Conservation (phyloP, 2,113 vertebrate genomes). For the Australoheros scitulus region DNA sequence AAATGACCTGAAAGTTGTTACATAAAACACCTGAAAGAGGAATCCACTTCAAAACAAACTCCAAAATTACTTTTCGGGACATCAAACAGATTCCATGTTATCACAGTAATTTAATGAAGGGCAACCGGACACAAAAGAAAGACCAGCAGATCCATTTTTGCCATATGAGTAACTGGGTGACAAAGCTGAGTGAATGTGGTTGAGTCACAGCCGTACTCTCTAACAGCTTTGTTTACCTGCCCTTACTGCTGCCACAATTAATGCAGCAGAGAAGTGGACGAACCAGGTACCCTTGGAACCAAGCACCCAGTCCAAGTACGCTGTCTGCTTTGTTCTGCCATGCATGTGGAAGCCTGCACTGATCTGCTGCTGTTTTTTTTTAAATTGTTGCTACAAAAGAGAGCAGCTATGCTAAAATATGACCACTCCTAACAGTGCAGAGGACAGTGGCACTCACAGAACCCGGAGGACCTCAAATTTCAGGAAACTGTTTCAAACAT, state of each 20-base stretch:
- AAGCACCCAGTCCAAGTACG: constrained; percentile 39
- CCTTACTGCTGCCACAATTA: constrained; percentile 65
- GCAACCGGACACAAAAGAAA: constrained; percentile 31
- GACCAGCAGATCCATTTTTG: constrained; percentile 48
- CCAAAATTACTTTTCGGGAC: constrained; percentile 7
- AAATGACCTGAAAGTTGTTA: background rate
- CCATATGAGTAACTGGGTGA: constrained; percentile 41
- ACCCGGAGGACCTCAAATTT: constrained; percentile 17
- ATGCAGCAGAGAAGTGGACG: constrained; percentile 62
- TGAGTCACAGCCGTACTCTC: constrained; percentile 64
- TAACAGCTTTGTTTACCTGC: constrained; percentile 77
- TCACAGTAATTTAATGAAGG: constrained; percentile 33
- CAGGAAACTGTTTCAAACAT: constrained; percentile 14
- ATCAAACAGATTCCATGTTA: constrained; percentile 26
- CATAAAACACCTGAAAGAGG: background rate
- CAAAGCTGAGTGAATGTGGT: constrained; percentile 35
- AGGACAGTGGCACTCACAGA: constrained; percentile 42
- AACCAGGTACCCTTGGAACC: constrained; percentile 57
- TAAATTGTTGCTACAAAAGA: constrained; percentile 59
- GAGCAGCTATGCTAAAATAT: constrained; percentile 57
- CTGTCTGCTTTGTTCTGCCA: constrained; percentile 42
- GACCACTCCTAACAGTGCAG: constrained; percentile 52
- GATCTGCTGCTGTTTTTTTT: constrained; percentile 48
- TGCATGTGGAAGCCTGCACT: constrained; percentile 52
- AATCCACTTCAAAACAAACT: background rate